These are phyloP conservation scores for Agelastica alni DNA, from an alignment of 2,888 invertebrate genomes.

Conservation along the genomic window DNA sequence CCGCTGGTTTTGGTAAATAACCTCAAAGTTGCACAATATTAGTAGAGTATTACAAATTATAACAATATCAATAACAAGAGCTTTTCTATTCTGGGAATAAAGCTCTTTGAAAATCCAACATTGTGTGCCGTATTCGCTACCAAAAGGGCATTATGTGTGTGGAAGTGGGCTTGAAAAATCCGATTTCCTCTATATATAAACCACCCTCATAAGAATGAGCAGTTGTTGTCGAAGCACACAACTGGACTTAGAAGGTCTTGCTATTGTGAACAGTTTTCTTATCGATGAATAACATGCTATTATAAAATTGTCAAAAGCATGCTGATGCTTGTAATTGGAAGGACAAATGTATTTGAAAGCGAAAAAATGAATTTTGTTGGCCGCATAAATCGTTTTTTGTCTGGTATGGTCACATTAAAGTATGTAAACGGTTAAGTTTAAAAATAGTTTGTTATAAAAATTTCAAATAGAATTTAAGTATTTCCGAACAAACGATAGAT, in stretches of 20 bases:
- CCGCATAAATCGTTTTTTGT: conserved; percentile 5
- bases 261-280: conserved; percentile 35
- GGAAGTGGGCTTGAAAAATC: conserved; percentile 59
- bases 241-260: conserved; percentile 34
- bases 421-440: too few species aligned
- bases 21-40: conserved; percentile 36
- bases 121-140: conserved; percentile 45
- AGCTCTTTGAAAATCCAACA: conserved; percentile 49
- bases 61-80: conserved; percentile 51
- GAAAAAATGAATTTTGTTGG: conserved; percentile 11
- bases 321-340: conserved; percentile 26
- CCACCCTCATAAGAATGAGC: conserved; percentile 52
- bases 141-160: conserved; percentile 51
- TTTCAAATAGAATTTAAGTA: too few species aligned
- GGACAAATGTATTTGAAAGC: conserved; percentile 19
- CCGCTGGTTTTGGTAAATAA: conserved; percentile 25
- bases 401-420: too few species aligned
- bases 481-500: too few species aligned
- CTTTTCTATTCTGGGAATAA: conserved; percentile 40
- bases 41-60: conserved; percentile 43
- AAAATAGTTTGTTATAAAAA: too few species aligned
- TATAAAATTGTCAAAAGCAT: conserved; percentile 37
- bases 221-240: conserved; percentile 37
- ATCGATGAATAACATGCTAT: conserved; percentile 35
- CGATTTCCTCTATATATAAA: conserved; percentile 56